Evolutionary conservation across 37 sponge, comb jelly and placozoan genomes (phyloP), one percentile per base, ranked within the genome.

Genomic region (Amphimedon queenslandica): DNA sequence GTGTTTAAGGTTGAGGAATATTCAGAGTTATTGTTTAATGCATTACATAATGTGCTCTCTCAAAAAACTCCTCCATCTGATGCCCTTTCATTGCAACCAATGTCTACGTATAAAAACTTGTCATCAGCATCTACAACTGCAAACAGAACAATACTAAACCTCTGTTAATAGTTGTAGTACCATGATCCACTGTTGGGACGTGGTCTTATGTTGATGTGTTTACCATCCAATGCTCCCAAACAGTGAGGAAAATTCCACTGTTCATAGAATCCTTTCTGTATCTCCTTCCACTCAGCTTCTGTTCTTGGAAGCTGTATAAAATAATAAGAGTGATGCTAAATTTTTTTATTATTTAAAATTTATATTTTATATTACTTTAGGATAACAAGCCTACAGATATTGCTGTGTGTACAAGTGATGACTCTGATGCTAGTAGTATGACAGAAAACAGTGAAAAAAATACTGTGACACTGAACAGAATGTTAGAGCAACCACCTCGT

Each of bases 141-240:
- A 29, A 84, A 38, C 21, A 84, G 43, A 27, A 80, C 79, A 57
- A 84, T 72, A 11, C 55, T 60, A 31, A 69, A 78, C 1, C 63
- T 40, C 13, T 77, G 72, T 66, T 84, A 78, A 66, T 84, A 84
- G 63, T 71, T 85, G 41, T 37, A 85, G 35, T 64, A 85, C 5
- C 47, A 72, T n/a, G 80, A 80, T 11, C 86, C 86, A 51, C 53
- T 53, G 37, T 47, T 79, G 36, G 68, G 37, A 40, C 80, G 86
- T 23, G 60, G 69, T 10, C 64, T 37, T 27, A 85, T 80, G 24
- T 53, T 25, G 11, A 85, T 57, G 37, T 85, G 86, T 64, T 85
- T 85, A 1, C 86, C 86, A 31, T 85, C 86, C 37, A 85, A 57
- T 29, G 85, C 85, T 11, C 78, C 79, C 20, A 84, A 61, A 60